Percentiles rank a stretch among this genome's conserved stretches.
These are phyloP conservation scores for Pristionchus fissidentatus DNA, from an alignment of 2,888 invertebrate species.

Conservation along the genomic window DNA sequence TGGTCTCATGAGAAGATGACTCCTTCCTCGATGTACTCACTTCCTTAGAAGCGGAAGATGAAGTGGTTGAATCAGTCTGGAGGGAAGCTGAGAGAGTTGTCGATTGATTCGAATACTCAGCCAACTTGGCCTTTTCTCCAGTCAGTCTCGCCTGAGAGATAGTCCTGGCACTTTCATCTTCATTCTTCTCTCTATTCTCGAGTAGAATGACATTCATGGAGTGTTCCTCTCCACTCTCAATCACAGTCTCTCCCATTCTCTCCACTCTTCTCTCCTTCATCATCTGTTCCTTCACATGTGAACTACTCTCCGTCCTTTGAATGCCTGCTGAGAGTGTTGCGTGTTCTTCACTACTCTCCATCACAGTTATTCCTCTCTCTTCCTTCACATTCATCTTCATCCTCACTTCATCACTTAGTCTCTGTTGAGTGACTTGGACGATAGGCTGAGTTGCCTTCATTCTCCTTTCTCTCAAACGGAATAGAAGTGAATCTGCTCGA, in stretches of 20 bases:
- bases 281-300: background rate
- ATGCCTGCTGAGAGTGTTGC: conserved; percentile 27
- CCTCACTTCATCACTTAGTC: conserved; percentile 33
- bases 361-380: background rate
- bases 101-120: conserved; percentile 15
- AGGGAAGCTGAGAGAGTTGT: conserved; percentile 27
- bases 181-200: conserved; percentile 57
- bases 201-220: conserved; percentile 60
- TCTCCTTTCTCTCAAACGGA: conserved; percentile 40
- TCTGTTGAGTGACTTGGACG: conserved; percentile 17
- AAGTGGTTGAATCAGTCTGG: background rate
- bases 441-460: conserved; percentile 38
- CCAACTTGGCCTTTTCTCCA: background rate
- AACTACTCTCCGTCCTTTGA: background rate
- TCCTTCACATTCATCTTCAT: conserved; percentile 42
- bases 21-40: conserved; percentile 32
- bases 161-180: conserved; percentile 26
- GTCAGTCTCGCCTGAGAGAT: background rate
- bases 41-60: conserved; percentile 9
- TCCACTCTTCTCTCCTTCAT: conserved; percentile 10
- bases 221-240: conserved; percentile 58
- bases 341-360: conserved; percentile 23
- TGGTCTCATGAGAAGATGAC: background rate
- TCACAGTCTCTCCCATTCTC: conserved; percentile 51
- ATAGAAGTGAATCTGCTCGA: conserved; percentile 51